Evolutionary conservation across 2,888 invertebrate species (phyloP), one percentile per base, ranked within the genome.

Genomic region (Eugnorisma glareosa): DNA sequence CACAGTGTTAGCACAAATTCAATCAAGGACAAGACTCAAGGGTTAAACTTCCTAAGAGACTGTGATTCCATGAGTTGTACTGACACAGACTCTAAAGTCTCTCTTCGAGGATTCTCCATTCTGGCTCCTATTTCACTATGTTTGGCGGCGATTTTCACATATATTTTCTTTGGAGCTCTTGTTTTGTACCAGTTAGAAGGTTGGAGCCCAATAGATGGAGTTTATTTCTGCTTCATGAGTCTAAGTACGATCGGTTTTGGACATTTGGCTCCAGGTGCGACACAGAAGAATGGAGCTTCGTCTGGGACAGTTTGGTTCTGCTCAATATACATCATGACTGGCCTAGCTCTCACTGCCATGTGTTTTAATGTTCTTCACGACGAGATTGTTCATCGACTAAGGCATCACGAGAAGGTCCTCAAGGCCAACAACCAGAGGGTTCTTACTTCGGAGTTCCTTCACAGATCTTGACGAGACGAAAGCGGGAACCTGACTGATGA

Each of bases 211-310:
- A 97, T 99, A 81, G 99, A 99, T 92, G 98, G 98, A 75, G 97
- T 99, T 89, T 99, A 98, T 95, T 99, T 99, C 95, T 99, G 99
- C 95, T 99, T 99, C 95, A 99, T 99, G 98, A 99, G 99, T 91
- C 97, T 99, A 89, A 99, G 98, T 89, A 99, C 99, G 31, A 99
- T 99, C 90, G 99, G 99, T 21, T 99, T 99, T 90, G 99, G 98
- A 40, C 98, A 99, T 92, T 97, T 98, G 95, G 97, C 98, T 73
- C 98, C 98, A 18, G 98, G 98, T 4, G 95, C 96, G 3, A 96
- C 96, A 5, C 96, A 96, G 76, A 96, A 93, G 82, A 96, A 96
- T 74, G 94, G 95, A 4, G 96, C 97, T 0, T 96, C 97, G 0
- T 96, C 97, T 75, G 97, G 98, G 51, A 98, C 98, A 45, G 97